Base-by-base conservation (phyloP, 2,113 vertebrate genomes). In the Cephalophus harveyi region DNA sequence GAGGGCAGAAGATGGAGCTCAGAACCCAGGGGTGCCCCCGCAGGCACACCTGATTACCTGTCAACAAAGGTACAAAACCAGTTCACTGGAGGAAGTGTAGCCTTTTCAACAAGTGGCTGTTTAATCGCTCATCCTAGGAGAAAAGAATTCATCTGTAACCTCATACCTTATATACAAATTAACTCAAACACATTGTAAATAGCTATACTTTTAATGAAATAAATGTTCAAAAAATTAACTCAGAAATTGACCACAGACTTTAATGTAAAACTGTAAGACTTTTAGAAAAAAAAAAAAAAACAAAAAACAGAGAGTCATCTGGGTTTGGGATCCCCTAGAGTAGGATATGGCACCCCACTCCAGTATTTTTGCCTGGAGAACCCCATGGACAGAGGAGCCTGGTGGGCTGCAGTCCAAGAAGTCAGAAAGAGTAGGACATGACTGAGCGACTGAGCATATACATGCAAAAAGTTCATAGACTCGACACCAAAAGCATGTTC, bases 21-120 rank as follows among this genome's bases (percentile, higher is more conserved):
- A 33, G 17, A 52, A 19, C 17, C 28, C 78, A 21, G 2, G 2
- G 28, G 46, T 6, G 28, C 46, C 16, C 28, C 1, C 1, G 0
- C 28, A 50, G 78, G 78, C 16, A 21, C 46, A 33, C 46, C 46
- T 50, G 16, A 50, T 3, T 81, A 28, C 17, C 17, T 30, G 30
- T 81, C 78, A 52, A 21, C 10, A 19, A 33, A 81, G 78, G 9
- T 21, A 33, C 78, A 81, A 52, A 52, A 33, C 16, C 78, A 81
- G 4, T 11, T 81, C 46, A 81, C 16, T 12, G 46, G 48, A 50
- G 46, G 28, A 52, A 50, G 48, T 0, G 16, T 6, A 79, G 46
- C 28, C 78, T 33, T 33, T 79, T 48, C 46, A 50, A 33, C 28
- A 79, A 79, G 16, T 19, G 46, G 28, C 78, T 50, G 46, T 79